Base-by-base conservation (phyloP, 2,888 invertebrate genomes). In the Sycophila texana region DNA sequence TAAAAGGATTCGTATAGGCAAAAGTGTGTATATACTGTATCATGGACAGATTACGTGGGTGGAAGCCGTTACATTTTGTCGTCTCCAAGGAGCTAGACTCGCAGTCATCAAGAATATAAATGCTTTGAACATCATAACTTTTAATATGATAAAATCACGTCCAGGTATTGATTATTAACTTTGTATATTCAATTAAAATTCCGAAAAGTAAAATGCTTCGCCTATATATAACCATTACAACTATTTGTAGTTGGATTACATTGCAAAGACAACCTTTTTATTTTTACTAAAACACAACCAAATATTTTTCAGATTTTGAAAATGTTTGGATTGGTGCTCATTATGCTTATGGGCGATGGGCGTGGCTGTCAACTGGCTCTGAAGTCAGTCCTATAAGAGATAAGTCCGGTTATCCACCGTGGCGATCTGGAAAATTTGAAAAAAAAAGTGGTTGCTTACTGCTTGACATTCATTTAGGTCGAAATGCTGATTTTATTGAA, bases 241-340 rank as follows among this genome's bases (percentile, higher is more conserved):
- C n/a, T n/a, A n/a, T n/a, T n/a, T n/a, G n/a, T n/a, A n/a, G n/a
- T n/a, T n/a, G n/a, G n/a, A n/a, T n/a, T n/a, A n/a, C n/a, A n/a
- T n/a, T 3, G n/a, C 57, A 57, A 55, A 61, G 13, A 65, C n/a
- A 26, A 26, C 26, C 26, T 26, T n/a, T n/a, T n/a, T 26, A 26
- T 26, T 26, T 26, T 26, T 39, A 39, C 5, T 39, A 39, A 39
- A 39, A 39, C 7, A 39, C 14, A 20, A 53, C 18, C 57, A 51
- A 22, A 55, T 51, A 53, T 22, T 22, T 14, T 60, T 12, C 58
- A 85, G 85, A 83, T 82, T 92, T 92, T 14, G 92, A 92, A 73
- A 91, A 89, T 71, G 92, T 92, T 0, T 92, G 92, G 92, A 89
- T 92, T 0, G 92, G 92, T 0, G 92, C 91, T 0, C 88, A 84